Evolutionary conservation across 2,888 invertebrate genomes (phyloP).

Genomic region (Tanytarsus gracilentus): DNA sequence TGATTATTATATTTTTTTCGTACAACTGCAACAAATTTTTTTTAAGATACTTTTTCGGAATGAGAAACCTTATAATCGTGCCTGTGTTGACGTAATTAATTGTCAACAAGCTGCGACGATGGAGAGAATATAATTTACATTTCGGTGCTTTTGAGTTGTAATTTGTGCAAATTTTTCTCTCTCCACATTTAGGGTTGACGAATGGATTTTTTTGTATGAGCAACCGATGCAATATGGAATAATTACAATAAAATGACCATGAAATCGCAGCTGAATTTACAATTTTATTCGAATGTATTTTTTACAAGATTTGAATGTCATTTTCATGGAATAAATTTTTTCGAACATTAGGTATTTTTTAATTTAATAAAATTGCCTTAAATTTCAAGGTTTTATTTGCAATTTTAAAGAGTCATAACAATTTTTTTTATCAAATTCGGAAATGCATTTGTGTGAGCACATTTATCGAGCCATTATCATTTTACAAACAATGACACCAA

Average conservation of each 20-base stretch:
- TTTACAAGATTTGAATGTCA: conserved; percentile 20
- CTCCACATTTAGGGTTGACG: too few relatives aligned
- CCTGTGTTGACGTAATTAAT: background rate
- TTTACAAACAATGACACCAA: conserved; percentile 26
- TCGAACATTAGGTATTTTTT: background rate
- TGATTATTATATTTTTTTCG: background rate
- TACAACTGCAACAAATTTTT: too few relatives aligned
- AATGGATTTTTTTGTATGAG: too few relatives aligned
- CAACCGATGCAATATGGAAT: too few relatives aligned
- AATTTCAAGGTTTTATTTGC: conserved; percentile 22
- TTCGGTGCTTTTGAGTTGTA: background rate
- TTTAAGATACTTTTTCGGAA: too few relatives aligned
- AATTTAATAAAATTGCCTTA: background rate
- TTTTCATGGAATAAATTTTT: conserved; percentile 25
- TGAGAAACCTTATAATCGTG: background rate
- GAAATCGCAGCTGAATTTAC: conserved; percentile 16
- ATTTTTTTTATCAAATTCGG: conserved; percentile 28
- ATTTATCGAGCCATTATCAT: conserved; percentile 16
- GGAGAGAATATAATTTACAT: background rate
- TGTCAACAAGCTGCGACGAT: background rate
- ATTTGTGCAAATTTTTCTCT: too few relatives aligned
- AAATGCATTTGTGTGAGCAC: conserved; percentile 14
- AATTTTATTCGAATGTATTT: conserved; percentile 8
- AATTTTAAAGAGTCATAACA: background rate
- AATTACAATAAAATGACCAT: conserved; percentile 12